Evolutionary conservation across 1,140 invertebrate genomes (phyloP).

Genomic region (Plodia interpunctella): DNA sequence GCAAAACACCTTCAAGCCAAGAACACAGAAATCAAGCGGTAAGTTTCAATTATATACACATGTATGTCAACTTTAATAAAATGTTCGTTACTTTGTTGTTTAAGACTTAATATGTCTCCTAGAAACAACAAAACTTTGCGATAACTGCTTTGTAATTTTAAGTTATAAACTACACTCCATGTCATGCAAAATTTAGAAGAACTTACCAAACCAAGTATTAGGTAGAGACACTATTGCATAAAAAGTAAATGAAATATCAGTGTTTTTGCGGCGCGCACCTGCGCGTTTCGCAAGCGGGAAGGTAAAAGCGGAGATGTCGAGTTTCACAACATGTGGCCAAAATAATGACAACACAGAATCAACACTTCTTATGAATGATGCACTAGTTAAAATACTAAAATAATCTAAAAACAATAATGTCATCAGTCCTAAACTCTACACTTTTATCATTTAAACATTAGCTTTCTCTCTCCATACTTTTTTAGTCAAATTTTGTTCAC

Average conservation of each 20-base stretch:
- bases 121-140: no score
- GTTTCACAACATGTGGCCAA: conserved; percentile 60
- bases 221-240: conserved; percentile 53
- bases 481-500: not conserved
- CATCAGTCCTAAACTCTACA: no score
- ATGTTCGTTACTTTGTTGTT: no score
- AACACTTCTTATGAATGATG: not conserved
- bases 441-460: no score
- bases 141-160: no score
- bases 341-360: conserved; percentile 25
- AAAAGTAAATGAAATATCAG: conserved; percentile 71
- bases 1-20: conserved; percentile 41
- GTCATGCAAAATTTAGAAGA: not conserved
- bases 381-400: not conserved
- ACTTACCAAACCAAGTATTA: not conserved
- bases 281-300: conserved; percentile 72
- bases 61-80: no score
- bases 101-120: no score
- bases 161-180: no score
- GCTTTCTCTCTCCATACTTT: not conserved
- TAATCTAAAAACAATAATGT: no score
- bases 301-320: conserved; percentile 73
- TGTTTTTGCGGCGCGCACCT: conserved; percentile 72
- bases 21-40: conserved; percentile 74
- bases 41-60: conserved; percentile 36